A percentile compares a stretch with the other conserved stretches of the same genome.
These are phyloP conservation scores for Pachycephus smyrnensis DNA, from an alignment of 2,888 invertebrate genomes.

Conservation along the genomic window DNA sequence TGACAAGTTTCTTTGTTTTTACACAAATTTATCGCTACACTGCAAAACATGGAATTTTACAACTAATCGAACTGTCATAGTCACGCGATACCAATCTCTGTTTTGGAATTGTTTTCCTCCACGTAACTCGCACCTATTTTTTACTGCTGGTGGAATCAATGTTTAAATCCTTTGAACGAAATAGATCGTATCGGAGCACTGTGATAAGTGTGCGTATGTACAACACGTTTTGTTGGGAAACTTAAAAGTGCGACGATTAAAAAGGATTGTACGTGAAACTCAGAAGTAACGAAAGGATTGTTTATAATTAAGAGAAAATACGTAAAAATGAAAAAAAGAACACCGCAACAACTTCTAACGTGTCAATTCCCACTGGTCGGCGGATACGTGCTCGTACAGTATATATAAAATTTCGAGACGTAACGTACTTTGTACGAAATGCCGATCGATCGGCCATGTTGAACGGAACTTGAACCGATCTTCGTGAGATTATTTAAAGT, in stretches of 20 bases:
- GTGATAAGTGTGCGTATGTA: neutral
- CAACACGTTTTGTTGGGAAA: neutral
- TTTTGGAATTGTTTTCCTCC: neutral
- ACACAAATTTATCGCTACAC: neutral
- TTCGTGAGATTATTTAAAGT: neutral
- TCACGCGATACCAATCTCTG: neutral
- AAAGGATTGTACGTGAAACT: neutral
- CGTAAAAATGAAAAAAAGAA: neutral
- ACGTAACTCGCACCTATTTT: neutral
- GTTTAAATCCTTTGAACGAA: too few species aligned
- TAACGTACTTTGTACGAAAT: neutral
- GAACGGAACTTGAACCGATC: neutral
- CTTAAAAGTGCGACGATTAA: neutral
- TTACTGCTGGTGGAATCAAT: neutral
- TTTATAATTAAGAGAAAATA: neutral
- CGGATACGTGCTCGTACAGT: neutral
- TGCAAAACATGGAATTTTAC: neutral
- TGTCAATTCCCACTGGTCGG: neutral
- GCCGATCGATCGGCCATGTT: neutral
- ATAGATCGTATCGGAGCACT: neutral
- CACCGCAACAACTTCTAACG: neutral
- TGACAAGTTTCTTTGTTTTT: neutral
- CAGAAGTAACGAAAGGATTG: neutral
- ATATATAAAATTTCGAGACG: neutral
- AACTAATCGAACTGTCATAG: neutral